Evolutionary conservation across 2,113 vertebrate species (phyloP).

Genomic region (Pomatorhinus ruficollis): DNA sequence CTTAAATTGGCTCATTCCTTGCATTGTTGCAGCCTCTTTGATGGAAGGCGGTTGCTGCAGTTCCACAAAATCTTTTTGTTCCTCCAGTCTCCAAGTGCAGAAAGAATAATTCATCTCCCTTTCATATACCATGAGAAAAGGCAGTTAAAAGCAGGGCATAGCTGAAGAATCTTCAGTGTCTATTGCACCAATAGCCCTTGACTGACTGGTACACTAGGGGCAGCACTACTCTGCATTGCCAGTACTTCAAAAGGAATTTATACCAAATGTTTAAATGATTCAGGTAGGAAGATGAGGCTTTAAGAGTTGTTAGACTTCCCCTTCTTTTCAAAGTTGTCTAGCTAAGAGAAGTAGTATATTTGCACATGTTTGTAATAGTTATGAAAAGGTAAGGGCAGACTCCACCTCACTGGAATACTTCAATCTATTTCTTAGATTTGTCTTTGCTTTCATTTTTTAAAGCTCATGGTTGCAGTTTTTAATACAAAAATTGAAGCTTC

Average conservation of each 20-base stretch:
- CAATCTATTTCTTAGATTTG: conserved; percentile 52
- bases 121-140: not conserved
- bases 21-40: not conserved
- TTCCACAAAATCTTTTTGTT: not conserved
- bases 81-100: not conserved
- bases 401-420: not conserved
- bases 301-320: not conserved
- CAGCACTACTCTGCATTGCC: not conserved
- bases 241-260: not conserved
- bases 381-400: not conserved
- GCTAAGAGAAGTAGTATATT: not conserved
- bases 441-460: conserved; percentile 62
- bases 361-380: not conserved
- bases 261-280: not conserved
- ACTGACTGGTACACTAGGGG: not conserved
- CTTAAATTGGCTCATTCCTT: not conserved
- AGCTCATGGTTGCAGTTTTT: conserved; percentile 24
- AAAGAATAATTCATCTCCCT: not conserved
- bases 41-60: not conserved
- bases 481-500: conserved; percentile 22
- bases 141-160: not conserved
- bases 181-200: not conserved
- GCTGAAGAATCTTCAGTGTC: not conserved
- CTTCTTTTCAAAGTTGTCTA: not conserved
- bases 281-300: not conserved